Conservation (phyloP, 23 tunicate species). For the Clavelina lepadiformis region DNA sequence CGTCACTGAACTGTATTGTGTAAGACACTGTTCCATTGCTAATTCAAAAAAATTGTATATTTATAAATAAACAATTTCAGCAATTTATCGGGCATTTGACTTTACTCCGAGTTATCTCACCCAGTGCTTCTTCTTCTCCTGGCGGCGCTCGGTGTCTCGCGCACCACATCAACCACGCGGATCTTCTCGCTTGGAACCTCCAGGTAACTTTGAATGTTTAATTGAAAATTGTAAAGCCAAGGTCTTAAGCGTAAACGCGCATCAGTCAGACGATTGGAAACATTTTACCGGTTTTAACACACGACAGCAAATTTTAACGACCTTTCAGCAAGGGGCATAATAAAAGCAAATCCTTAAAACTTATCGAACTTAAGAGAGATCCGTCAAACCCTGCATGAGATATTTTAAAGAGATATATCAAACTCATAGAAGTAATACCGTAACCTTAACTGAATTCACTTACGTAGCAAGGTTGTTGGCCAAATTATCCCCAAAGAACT, state of each 20-base stretch:
- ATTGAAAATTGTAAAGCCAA: not conserved
- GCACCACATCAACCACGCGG: conserved; percentile 51
- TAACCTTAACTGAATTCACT: not conserved
- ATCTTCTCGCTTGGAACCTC: conserved; percentile 58
- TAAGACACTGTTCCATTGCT: not conserved
- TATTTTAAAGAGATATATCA: no score
- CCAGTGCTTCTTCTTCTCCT: no score
- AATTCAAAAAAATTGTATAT: not conserved
- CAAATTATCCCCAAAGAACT: conserved; percentile 71
- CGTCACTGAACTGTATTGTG: not conserved
- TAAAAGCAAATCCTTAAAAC: no score
- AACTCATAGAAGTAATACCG: not conserved
- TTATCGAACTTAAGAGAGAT: no score
- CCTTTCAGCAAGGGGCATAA: no score
- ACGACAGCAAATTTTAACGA: no score
- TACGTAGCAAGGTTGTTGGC: conserved; percentile 39
- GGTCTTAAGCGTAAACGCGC: not conserved
- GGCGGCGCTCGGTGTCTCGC: conserved; percentile 42
- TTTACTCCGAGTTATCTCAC: no score
- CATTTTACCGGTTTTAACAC: no score
- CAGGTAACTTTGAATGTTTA: conserved; percentile 23
- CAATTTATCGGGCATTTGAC: no score
- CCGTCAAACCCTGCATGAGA: no score
- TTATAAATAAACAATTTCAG: no score
- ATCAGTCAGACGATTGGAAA: not conserved